Evolutionary conservation across 2,888 invertebrate genomes (phyloP), one percentile per base, ranked within the genome.

Genomic region (Melinaea menophilus): DNA sequence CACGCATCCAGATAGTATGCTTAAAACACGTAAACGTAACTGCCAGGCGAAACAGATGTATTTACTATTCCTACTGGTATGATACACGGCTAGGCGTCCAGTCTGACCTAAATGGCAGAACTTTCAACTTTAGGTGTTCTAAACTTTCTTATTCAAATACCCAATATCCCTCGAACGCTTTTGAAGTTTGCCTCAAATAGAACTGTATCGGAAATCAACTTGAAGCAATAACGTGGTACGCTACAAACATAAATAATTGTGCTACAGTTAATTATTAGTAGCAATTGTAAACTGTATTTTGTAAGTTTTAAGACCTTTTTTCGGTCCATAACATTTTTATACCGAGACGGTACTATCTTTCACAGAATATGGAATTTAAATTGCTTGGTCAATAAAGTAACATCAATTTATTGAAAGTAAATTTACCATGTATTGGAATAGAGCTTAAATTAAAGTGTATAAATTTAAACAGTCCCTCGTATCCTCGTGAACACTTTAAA

Each of bases 61-160:
- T 22, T 22, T 22, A 22, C 22, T 22, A 22, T 22, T 22, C 22
- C 22, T 22, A 22, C 22, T 22, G 22, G 22, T 37, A 37, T 5
- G 37, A 37, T 7, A 37, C 5, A 37, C 37, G 37, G 4, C 7
- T 2, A 37, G 37, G 37, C 7, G 37, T 37, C 7, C 3, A 37
- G 37, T 37, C 37, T 7, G 9, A 45, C 4, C 35, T 13, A 48
- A 56, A 59, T 55, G 35, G 34, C 46, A 58, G 58, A 59, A 60
- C 7, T 51, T 51, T 58, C 59, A 65, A 69, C 69, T 74, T 72
- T 75, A 77, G 71, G 73, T 73, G 73, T 71, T 72, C 61, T 61
- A 70, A 77, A 79, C 72, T 80, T 78, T 69, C 65, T 67, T 73
- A 70, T 75, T 76, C 69, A 72, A 73, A 58, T 61, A 62, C 48